A percentile compares a stretch with the other conserved stretches of the same genome.
phyloP scores from a whole-genome alignment of 2,888 invertebrate genomes.

The Drosophila fulvimacula region DNA sequence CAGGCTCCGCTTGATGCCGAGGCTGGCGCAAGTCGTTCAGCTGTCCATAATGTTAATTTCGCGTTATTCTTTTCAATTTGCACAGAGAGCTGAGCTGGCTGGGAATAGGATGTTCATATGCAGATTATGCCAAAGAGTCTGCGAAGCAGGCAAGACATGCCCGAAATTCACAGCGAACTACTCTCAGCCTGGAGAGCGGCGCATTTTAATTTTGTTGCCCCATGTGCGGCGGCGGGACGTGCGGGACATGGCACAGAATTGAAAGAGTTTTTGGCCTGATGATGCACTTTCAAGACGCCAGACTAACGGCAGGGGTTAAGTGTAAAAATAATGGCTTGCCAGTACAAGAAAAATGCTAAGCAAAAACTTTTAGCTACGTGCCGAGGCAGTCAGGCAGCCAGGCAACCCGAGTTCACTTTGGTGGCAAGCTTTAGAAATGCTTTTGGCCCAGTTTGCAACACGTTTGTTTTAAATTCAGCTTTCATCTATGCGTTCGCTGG shows the following conservation, averaged over 20 bases:
- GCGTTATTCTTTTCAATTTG: slow-evolving; percentile 53
- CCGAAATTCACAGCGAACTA: slow-evolving; percentile 41
- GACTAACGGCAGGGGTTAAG: slow-evolving; percentile 41
- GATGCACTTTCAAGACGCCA: slow-evolving; percentile 61
- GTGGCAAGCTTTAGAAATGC: slow-evolving; percentile 54
- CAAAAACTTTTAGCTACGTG: slow-evolving; percentile 76
- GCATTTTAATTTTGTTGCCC: slow-evolving; percentile 44
- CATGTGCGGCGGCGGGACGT: neutral
- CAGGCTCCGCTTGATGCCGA: neutral
- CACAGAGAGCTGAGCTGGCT: slow-evolving; percentile 32
- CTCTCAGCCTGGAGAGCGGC: slow-evolving; percentile 16
- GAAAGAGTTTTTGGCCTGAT: slow-evolving; percentile 59
- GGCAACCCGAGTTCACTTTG: slow-evolving; percentile 24
- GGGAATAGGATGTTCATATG: slow-evolving; percentile 24
- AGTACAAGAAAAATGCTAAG: slow-evolving; percentile 72
- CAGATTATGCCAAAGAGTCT: slow-evolving; percentile 35
- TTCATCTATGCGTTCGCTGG: slow-evolving; percentile 32
- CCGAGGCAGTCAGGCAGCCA: slow-evolving; percentile 38
- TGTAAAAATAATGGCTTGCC: slow-evolving; percentile 72
- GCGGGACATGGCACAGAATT: slow-evolving; percentile 43
- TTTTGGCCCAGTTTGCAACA: slow-evolving; percentile 67
- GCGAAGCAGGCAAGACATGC: slow-evolving; percentile 51
- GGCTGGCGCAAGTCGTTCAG: neutral
- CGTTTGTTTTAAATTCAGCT: slow-evolving; percentile 48
- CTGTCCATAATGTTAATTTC: slow-evolving; percentile 46